These are phyloP conservation scores for Apomyelois bistriatella DNA, from an alignment of 2,888 invertebrate species.

Conservation along the genomic window DNA sequence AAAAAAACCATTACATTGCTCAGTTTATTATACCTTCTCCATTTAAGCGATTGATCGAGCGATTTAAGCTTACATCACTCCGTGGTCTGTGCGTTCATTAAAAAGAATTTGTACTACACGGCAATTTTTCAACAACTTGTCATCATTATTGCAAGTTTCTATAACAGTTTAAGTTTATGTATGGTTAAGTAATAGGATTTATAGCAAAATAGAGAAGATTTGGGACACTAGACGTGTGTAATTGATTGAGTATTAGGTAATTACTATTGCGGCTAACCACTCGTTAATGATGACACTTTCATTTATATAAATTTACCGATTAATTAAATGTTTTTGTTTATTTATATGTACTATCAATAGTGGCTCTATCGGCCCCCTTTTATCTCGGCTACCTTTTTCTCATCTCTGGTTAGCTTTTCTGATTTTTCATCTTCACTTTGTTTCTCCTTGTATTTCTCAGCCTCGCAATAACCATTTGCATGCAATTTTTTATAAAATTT, in stretches of 20 bases:
- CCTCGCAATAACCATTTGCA: too few relatives aligned
- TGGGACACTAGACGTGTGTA: background rate
- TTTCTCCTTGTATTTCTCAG: too few relatives aligned
- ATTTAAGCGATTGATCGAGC: too few relatives aligned
- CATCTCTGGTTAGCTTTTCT: too few relatives aligned
- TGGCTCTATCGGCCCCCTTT: too few relatives aligned
- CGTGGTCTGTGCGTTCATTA: slow-evolving; percentile 2
- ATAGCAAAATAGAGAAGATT: background rate
- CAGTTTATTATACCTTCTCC: background rate
- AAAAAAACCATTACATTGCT: too few relatives aligned
- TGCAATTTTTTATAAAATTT: too few relatives aligned
- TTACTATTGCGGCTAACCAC: background rate
- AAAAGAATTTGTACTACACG: slow-evolving; percentile 8
- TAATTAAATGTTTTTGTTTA: too few relatives aligned
- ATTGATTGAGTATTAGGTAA: background rate
- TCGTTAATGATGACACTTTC: background rate
- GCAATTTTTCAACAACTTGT: slow-evolving; percentile 11
- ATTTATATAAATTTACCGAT: too few relatives aligned
- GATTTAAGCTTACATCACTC: slow-evolving; percentile 4
- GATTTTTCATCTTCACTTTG: too few relatives aligned
- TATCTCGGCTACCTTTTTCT: too few relatives aligned
- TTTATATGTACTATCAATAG: too few relatives aligned
- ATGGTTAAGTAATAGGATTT: slow-evolving; percentile 5
- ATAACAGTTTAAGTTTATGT: background rate
- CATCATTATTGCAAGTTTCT: background rate